Percentiles rank a stretch among this genome's conserved stretches.
Evolutionary conservation across 2,113 vertebrate species (phyloP).

Genomic region (Chionomys nivalis): DNA sequence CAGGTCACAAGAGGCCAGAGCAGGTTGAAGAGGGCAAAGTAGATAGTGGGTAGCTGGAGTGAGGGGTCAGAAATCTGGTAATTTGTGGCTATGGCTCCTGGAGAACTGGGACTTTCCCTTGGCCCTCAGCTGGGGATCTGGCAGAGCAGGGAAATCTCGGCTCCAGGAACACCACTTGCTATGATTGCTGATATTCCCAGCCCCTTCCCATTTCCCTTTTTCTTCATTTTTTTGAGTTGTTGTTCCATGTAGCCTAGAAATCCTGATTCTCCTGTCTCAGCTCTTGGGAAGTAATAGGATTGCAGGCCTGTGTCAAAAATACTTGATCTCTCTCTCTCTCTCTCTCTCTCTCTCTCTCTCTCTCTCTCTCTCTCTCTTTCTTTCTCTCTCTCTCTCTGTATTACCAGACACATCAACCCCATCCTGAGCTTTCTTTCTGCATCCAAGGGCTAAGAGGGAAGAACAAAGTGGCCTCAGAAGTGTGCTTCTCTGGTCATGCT

Average conservation of each 20-base stretch:
- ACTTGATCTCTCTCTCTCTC: not conserved
- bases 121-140: not conserved
- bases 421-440: not conserved
- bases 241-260: not conserved
- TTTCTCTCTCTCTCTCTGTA: not conserved
- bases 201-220: not conserved
- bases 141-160: not conserved
- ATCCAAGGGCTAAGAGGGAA: too few relatives aligned
- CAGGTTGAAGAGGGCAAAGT: not conserved
- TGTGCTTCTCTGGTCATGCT: not conserved
- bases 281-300: not conserved
- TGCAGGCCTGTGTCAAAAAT: not conserved
- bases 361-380: not conserved
- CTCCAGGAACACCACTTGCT: not conserved
- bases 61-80: too few relatives aligned
- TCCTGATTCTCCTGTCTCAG: not conserved
- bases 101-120: not conserved
- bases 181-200: not conserved
- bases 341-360: not conserved
- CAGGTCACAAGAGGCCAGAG: accelerated
- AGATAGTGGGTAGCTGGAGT: not conserved
- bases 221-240: not conserved
- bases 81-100: accelerated
- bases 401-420: not conserved
- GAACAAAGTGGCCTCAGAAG: not conserved